Base-by-base conservation (phyloP, 2,113 vertebrate genomes). In the Daphoenositta chrysoptera region DNA sequence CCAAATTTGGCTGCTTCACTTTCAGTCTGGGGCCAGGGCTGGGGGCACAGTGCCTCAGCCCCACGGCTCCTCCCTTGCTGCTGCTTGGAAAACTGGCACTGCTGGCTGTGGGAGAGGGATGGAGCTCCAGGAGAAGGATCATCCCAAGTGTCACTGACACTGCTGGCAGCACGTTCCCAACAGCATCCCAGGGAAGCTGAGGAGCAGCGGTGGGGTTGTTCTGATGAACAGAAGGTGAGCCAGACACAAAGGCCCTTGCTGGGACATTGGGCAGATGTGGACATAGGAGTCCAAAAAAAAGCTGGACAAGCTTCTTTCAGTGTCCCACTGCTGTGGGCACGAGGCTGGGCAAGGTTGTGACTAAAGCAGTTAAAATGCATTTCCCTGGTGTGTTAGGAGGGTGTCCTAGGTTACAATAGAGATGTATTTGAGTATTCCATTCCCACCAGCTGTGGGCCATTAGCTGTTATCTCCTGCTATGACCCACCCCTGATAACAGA, bases 241-340 rank as follows among this genome's bases (percentile, higher is more conserved):
- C 21, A 70, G n/a, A 2, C 31, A 24, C 1, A 2, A 0, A 0
- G 17, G 28, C 2, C 12, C 11, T 31, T 13, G 15, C 3, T 16
- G 37, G 17, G 26, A 16, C 13, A 2, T 5, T 21, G 23, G n/a
- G 22, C 33, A 68, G 19, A 23, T 44, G 8, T 0, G 5, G 53
- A 31, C 31, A 54, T 50, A 42, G 5, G 24, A 57, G 8, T 11
- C 22, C 35, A 33, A 33, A 60, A 37, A 33, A 16, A 13, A 14
- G 6, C 7, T 8, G 23, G 13, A 51, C 14, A 11, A 12, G 15
- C 2, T 77, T 19, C 12, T 31, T 30, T 42, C 12, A 2, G 9
- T 78, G 35, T 70, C 3, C 12, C 15, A 10, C 6, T 33, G 13
- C 26, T 39, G 51, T 35, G 27, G 65, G 35, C 19, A 73, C 10